phyloP scores from a whole-genome alignment of 2,113 vertebrate species.

The Hyla sarda region DNA sequence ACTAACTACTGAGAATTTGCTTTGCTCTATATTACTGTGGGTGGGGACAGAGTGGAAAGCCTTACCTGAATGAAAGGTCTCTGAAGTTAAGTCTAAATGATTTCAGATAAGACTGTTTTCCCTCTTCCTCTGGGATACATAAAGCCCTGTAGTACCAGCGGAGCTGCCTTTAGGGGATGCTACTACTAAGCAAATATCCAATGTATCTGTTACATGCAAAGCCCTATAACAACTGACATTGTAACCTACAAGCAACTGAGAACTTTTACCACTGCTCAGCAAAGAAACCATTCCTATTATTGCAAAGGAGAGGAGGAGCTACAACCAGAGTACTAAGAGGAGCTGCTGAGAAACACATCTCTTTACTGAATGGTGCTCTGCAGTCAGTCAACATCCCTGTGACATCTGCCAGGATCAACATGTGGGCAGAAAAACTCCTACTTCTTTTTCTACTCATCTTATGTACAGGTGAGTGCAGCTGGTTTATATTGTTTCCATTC shows the following conservation, averaged over 20 bases:
- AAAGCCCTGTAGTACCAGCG: conserved; percentile 48
- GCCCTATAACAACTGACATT: conserved; percentile 56
- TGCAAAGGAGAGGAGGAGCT: conserved; percentile 52
- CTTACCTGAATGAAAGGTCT: conserved; percentile 9
- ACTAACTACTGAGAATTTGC: neutral
- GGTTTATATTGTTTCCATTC: neutral
- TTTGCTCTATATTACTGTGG: neutral
- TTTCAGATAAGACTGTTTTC: conserved; percentile 33
- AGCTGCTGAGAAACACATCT: conserved; percentile 71
- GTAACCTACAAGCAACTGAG: conserved; percentile 56
- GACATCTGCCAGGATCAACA: conserved; percentile 66
- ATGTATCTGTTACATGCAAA: conserved; percentile 47
- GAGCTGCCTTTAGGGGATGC: conserved; percentile 54
- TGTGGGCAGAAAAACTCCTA: conserved; percentile 74
- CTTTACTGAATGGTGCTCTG: conserved; percentile 68
- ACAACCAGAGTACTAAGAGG: conserved; percentile 60
- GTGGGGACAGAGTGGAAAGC: neutral
- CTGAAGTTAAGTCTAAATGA: conserved; percentile 17
- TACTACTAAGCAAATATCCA: conserved; percentile 55
- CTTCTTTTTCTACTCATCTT: conserved; percentile 69
- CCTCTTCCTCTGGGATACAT: conserved; percentile 23
- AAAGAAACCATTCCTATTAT: conserved; percentile 47
- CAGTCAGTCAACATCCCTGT: conserved; percentile 66
- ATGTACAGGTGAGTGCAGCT: conserved; percentile 71
- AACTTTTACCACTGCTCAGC: conserved; percentile 44